Base-by-base conservation (phyloP, 2,888 invertebrate species). In the Rhamnusium bicolor region DNA sequence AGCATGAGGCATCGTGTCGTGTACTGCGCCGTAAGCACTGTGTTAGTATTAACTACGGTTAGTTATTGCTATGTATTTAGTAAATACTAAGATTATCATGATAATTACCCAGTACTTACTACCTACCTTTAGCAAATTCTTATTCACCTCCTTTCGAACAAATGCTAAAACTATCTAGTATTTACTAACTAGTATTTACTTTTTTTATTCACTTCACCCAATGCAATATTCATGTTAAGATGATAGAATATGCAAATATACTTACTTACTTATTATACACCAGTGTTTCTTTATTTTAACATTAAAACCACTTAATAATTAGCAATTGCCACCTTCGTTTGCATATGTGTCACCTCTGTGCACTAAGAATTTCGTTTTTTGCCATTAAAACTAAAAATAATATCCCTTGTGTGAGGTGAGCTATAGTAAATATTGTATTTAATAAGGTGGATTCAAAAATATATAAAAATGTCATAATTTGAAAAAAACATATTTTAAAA, bases 161-260 rank as follows among this genome's bases (percentile, higher is more conserved):
- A n/a, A n/a, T n/a, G n/a, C n/a, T n/a, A n/a, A n/a, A n/a, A n/a
- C n/a, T n/a, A n/a, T n/a, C n/a, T n/a, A n/a, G n/a, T n/a, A n/a
- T n/a, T n/a, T n/a, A n/a, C n/a, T n/a, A n/a, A n/a, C n/a, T n/a
- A n/a, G n/a, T n/a, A n/a, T n/a, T n/a, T n/a, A n/a, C n/a, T n/a
- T n/a, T n/a, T n/a, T n/a, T n/a, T n/a, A n/a, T n/a, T n/a, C n/a
- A n/a, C n/a, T n/a, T n/a, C n/a, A n/a, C n/a, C n/a, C n/a, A n/a
- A 46, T 46, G 46, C 46, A 46, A 46, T 46, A 46, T 46, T 46
- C 46, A 46, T 46, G 46, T 46, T 46, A 46, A 46, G 46, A 46
- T 46, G 14, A 46, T 46, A 14, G 46, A 46, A 24, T 24, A 24
- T 24, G 46, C 12, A 46, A 46, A 46, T 46, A n/a, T 46, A 46